phyloP scores from a whole-genome alignment of 2,113 vertebrate genomes.

The Ia io region DNA sequence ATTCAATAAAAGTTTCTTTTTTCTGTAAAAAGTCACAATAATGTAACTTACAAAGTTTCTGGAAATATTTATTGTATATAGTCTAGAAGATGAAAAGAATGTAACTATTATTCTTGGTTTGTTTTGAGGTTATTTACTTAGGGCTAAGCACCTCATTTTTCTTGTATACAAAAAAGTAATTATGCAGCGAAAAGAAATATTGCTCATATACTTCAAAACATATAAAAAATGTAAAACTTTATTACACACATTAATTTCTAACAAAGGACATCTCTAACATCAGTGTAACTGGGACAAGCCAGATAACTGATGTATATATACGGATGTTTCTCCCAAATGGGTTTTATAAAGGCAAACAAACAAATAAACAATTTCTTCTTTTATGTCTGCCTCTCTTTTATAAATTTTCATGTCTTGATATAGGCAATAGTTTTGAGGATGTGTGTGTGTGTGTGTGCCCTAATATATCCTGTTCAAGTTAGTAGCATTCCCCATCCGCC shows the following conservation, averaged over 20 bases:
- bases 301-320: conserved; percentile 84
- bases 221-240: conserved; percentile 92
- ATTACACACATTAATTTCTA: conserved; percentile 90
- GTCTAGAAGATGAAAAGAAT: conserved; percentile 82
- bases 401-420: conserved; percentile 80
- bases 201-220: conserved; percentile 87
- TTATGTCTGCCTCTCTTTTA: conserved; percentile 78
- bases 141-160: conserved; percentile 88
- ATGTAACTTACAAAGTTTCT: conserved; percentile 78
- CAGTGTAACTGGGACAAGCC: conserved; percentile 82
- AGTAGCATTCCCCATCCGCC: neutral
- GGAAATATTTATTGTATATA: conserved; percentile 82
- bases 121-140: conserved; percentile 88
- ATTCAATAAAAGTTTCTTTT: conserved; percentile 39
- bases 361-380: conserved; percentile 87
- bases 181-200: conserved; percentile 89
- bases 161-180: conserved; percentile 89
- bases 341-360: conserved; percentile 86
- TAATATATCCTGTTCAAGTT: conserved; percentile 68
- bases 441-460: no score
- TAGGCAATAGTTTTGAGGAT: conserved; percentile 46
- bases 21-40: conserved; percentile 62
- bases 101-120: conserved; percentile 84
- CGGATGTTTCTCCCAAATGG: conserved; percentile 85
- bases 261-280: conserved; percentile 84